phyloP scores from a whole-genome alignment of 2,797 vertebrate genomes.

The Echeneis naucrates region DNA sequence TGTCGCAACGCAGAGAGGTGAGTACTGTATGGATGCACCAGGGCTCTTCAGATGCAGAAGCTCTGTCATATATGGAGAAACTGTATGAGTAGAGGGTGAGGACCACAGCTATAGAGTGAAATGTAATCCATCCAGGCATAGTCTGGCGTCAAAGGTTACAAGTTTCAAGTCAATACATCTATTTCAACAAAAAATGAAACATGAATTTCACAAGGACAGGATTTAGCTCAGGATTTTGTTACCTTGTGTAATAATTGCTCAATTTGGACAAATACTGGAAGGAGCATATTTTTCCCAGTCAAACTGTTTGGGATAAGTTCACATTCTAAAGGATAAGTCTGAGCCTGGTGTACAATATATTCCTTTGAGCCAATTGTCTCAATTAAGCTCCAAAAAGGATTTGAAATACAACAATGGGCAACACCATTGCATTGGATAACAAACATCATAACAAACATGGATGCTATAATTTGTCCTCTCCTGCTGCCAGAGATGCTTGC shows the following conservation, averaged over 20 bases:
- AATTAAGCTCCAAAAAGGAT: background rate
- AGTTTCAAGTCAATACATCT: background rate
- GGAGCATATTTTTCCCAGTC: too few relatives aligned
- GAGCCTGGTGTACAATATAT: background rate
- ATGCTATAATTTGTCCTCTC: background rate
- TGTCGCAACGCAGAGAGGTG: conserved; percentile 77
- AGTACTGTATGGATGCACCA: background rate
- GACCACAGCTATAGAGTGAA: background rate
- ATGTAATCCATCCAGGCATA: background rate
- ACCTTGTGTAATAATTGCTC: background rate
- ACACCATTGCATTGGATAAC: background rate
- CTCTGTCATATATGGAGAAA: background rate
- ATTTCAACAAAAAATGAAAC: background rate
- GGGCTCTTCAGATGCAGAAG: background rate
- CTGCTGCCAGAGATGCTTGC: background rate
- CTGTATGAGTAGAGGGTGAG: background rate
- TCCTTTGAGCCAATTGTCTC: background rate
- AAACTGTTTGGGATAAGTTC: background rate
- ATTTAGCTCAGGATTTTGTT: background rate
- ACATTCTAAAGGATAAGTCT: background rate
- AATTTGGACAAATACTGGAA: background rate
- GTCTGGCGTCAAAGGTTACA: background rate
- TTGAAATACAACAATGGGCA: background rate
- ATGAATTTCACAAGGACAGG: background rate
- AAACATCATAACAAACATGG: background rate